Evolutionary conservation across 2,888 invertebrate species (phyloP), one percentile per base, ranked within the genome.

Genomic region (Tigriopus californicus): DNA sequence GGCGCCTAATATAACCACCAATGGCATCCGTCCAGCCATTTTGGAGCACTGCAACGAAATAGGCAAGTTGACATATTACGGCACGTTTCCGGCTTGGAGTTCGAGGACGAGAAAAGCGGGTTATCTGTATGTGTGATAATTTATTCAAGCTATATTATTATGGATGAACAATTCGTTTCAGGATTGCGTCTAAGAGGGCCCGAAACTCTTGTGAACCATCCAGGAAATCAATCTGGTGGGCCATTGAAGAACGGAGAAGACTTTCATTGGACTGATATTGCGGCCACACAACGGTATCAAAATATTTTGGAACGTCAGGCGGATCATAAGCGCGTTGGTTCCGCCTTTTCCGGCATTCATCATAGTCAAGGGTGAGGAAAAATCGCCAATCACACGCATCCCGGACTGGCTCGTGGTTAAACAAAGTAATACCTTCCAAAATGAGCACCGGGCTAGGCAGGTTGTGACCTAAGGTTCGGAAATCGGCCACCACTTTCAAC

Each of bases 1-100:
- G 41, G 94, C 84, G 66, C 98, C 98, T 65, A 95, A 77, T 73
- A 99, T 82, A 56, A 94, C 83, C 67, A 97, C 81, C 68, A 87
- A 73, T 64, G 88, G 87, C 6, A 41, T 41, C 1, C 41, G 42
- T 33, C 33, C 33, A 8, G 33, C 33, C 33, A 33, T 33, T 33
- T 33, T 33, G 33, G 33, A 8, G 33, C 8, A 33, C 33, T 33
- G 33, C 33, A 33, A 33, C 33, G 8, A 33, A 33, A 33, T 33
- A 33, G 33, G n/a, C n/a, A n/a, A n/a, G 3, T 33, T 33, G 33
- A 33, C 33, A 33, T 8, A 33, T 33, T 33, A 33, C 33, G 33
- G 33, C 33, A 5, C 33, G 33, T 33, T 33, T 33, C 33, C 33
- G 8, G 8, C 33, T 33, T 33, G 33, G 33, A 33, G 33, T 3